phyloP scores from a whole-genome alignment of 2,113 vertebrate species.

The Pseudonaja textilis region DNA sequence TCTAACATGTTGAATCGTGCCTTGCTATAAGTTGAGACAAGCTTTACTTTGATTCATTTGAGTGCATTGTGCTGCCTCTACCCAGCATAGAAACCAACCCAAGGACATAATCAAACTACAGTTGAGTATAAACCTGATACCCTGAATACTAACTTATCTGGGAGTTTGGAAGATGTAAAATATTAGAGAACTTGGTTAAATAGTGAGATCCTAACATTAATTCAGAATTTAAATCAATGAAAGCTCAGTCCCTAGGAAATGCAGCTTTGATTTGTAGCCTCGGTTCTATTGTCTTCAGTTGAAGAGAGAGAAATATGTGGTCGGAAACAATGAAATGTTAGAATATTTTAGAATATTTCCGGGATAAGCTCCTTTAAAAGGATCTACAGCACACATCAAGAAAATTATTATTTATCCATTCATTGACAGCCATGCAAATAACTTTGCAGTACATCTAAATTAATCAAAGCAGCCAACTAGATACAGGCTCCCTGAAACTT shows the following conservation, averaged over 20 bases:
- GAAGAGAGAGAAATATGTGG: neutral
- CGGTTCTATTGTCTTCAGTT: neutral
- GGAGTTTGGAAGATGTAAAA: neutral
- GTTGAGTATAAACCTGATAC: neutral
- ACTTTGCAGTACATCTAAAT: neutral
- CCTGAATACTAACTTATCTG: neutral
- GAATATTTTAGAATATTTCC: neutral
- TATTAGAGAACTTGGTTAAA: neutral
- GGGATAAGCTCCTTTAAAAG: neutral
- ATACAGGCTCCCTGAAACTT: neutral
- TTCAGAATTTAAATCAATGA: neutral
- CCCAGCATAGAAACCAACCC: neutral
- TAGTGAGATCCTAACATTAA: neutral
- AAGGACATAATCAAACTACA: neutral
- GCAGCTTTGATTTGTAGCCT: neutral
- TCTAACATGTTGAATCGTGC: slow-evolving; percentile 44
- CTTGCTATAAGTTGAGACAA: slow-evolving; percentile 43
- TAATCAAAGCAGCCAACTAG: neutral
- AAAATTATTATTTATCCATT: neutral
- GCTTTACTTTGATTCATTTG: slow-evolving; percentile 40
- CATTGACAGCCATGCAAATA: neutral
- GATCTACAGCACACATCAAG: neutral
- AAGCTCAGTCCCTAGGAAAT: neutral
- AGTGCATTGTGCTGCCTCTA: neutral
- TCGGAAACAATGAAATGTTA: neutral